A percentile compares a stretch with the other conserved stretches of the same genome.
These are phyloP conservation scores for Leptinotarsa juncta DNA, from an alignment of 2,888 invertebrate genomes.

Conservation along the genomic window DNA sequence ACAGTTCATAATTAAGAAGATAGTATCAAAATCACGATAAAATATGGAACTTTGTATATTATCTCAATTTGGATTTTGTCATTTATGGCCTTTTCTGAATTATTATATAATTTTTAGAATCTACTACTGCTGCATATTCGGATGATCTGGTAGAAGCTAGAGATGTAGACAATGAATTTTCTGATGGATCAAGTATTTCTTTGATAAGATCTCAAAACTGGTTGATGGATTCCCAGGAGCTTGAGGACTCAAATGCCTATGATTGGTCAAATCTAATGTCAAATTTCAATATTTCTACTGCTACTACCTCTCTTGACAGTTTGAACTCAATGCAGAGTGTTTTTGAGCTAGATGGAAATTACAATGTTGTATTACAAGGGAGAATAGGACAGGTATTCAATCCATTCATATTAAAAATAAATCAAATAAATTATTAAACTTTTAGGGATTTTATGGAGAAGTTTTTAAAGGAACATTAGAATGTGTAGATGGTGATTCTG, in stretches of 20 bases:
- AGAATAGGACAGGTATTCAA: slow-evolving; percentile 71
- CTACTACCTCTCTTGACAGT: slow-evolving; percentile 63
- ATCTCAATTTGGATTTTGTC: too few species aligned
- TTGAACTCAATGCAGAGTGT: slow-evolving; percentile 68
- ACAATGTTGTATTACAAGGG: slow-evolving; percentile 72
- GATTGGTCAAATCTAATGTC: slow-evolving; percentile 62
- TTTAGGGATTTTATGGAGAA: slow-evolving; percentile 86
- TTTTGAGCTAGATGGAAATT: slow-evolving; percentile 70
- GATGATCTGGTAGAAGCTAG: slow-evolving; percentile 43
- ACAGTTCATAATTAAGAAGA: too few species aligned
- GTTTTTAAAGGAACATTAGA: slow-evolving; percentile 84
- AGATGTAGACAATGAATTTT: slow-evolving; percentile 53
- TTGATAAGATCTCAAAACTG: slow-evolving; percentile 38
- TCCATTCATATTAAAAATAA: neutral
- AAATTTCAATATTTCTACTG: slow-evolving; percentile 60
- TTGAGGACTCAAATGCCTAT: slow-evolving; percentile 61
- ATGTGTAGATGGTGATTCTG: slow-evolving; percentile 66
- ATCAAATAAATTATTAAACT: neutral
- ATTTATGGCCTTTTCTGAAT: neutral
- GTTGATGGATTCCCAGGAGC: slow-evolving; percentile 47
- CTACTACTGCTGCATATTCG: slow-evolving; percentile 32
- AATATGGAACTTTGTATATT: too few species aligned
- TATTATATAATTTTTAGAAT: slow-evolving; percentile 27
- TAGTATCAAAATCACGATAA: too few species aligned
- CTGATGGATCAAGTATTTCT: slow-evolving; percentile 49